A percentile compares a stretch with the other conserved stretches of the same genome.
phyloP scores from a whole-genome alignment of 2,888 invertebrate genomes.

The Venusia cambrica region DNA sequence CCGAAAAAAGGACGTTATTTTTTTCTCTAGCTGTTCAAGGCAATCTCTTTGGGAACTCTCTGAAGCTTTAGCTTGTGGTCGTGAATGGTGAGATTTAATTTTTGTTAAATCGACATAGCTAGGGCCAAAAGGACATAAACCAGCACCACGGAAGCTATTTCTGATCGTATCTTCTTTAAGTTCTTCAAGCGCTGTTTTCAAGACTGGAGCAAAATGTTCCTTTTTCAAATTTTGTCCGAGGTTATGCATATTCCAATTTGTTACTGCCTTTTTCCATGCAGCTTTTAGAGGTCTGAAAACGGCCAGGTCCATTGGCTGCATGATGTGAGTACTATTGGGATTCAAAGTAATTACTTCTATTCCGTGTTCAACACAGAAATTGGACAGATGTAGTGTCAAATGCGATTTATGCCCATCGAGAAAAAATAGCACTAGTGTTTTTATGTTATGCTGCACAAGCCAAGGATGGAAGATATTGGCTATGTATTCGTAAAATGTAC shows the following conservation, averaged over 20 bases:
- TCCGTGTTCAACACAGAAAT: conserved; percentile 7
- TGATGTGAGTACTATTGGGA: conserved; percentile 15
- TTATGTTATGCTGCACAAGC: conserved; percentile 3
- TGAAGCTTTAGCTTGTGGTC: no score
- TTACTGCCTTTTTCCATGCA: no score
- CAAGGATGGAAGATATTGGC: conserved; percentile 4
- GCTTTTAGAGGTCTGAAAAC: no score
- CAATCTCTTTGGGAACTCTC: no score
- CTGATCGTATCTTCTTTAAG: conserved; percentile 22
- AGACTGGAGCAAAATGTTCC: conserved; percentile 29
- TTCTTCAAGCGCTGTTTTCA: conserved; percentile 25
- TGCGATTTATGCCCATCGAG: conserved; percentile 5
- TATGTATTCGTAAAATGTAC: conserved; percentile 7
- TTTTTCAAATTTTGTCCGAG: conserved; percentile 28
- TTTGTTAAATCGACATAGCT: conserved; percentile 30
- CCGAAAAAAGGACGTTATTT: conserved; percentile 24
- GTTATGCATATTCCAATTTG: no score
- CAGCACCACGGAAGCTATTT: conserved; percentile 33
- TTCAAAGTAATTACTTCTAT: conserved; percentile 3
- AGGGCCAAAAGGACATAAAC: conserved; percentile 33
- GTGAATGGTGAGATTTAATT: conserved; percentile 22
- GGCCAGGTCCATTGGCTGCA: no score
- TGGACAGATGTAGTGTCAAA: conserved; percentile 1
- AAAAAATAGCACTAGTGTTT: conserved; percentile 1
- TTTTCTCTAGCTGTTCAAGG: no score